Evolutionary conservation across 2,888 invertebrate genomes (phyloP), one percentile per base, ranked within the genome.

Genomic region (Abscondita cerata): DNA sequence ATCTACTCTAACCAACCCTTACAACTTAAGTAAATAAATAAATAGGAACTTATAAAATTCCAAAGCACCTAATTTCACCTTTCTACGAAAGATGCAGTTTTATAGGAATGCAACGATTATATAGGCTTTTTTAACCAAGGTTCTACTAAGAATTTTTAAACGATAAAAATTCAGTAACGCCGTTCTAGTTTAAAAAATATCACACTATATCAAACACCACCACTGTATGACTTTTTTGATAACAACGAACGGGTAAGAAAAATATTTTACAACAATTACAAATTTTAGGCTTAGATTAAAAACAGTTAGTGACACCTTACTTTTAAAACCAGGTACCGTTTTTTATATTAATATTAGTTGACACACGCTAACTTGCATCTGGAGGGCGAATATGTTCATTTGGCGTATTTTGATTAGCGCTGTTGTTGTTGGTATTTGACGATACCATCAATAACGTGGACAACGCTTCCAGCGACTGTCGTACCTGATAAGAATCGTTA

Each of bases 401-500:
- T 8, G 52, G 34, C n/a, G 53, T n/a, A 46, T 59, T 59, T 41
- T 36, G 60, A 46, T 59, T 64, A 40, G 59, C 64, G 52, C 64
- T 61, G 19, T 67, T 69, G 54, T 68, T 68, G 55, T 67, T 67
- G 46, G 63, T 66, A 59, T 67, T 69, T 47, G 68, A 66, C 11
- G 74, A 79, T 62, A 78, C 77, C 64, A 76, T 74, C 61, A 81
- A 67, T 64, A 91, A 86, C 68, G 89, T 87, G 16, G 92, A 92
- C 68, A 93, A 81, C 51, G 90, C 89, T 81, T 93, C 92, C 75
- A 93, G 79, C 56, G 91, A 92, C 79, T 92, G 89, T 65, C 92
- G 86, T 62, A 92, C 91, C 92, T 92, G n/a, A 80, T 1, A 82
- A 25, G 25, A 52, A 18, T 9, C n/a, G n/a, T n/a, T 12, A 36